Evolutionary conservation across 1,140 invertebrate genomes (phyloP), one percentile per base, ranked within the genome.

Genomic region (Leucophenga varia): DNA sequence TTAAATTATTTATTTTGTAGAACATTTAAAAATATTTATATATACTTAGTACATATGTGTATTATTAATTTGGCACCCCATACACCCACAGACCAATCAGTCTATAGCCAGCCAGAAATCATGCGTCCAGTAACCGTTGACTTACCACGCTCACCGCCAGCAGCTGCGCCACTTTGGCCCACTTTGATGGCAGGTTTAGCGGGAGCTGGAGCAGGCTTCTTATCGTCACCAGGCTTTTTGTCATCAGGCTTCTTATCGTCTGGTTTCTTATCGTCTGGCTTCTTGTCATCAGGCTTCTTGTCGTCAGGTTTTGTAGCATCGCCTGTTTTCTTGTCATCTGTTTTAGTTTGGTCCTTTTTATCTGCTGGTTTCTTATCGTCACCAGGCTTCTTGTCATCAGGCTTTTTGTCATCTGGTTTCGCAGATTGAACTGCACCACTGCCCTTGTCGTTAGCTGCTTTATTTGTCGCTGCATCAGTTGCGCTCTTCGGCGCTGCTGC

Each of bases 51-150:
- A n/a, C n/a, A n/a, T n/a, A n/a, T n/a, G n/a, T n/a, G n/a, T n/a
- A n/a, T n/a, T n/a, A n/a, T n/a, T n/a, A n/a, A n/a, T n/a, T n/a
- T n/a, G n/a, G n/a, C n/a, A n/a, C n/a, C n/a, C n/a, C n/a, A n/a
- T n/a, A n/a, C n/a, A n/a, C n/a, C n/a, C n/a, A n/a, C n/a, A n/a
- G n/a, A n/a, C n/a, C n/a, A n/a, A n/a, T n/a, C n/a, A n/a, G n/a
- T n/a, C n/a, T 52, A 55, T 5, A 74, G 51, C 71, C 71, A 74
- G 28, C 71, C 71, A 16, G 71, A 74, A 35, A 74, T 74, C 71
- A 74, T 74, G 44, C 71, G 67, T n/a, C 71, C 71, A 2, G 71
- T 74, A 20, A 74, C 71, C 13, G 68, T 72, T 1, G 71, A 74
- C 40, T 74, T 74, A 18, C 71, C 71, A 8, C 71, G 59, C n/a